Conservation (phyloP, 2,888 invertebrate species). For the Ectemnius lituratus region DNA sequence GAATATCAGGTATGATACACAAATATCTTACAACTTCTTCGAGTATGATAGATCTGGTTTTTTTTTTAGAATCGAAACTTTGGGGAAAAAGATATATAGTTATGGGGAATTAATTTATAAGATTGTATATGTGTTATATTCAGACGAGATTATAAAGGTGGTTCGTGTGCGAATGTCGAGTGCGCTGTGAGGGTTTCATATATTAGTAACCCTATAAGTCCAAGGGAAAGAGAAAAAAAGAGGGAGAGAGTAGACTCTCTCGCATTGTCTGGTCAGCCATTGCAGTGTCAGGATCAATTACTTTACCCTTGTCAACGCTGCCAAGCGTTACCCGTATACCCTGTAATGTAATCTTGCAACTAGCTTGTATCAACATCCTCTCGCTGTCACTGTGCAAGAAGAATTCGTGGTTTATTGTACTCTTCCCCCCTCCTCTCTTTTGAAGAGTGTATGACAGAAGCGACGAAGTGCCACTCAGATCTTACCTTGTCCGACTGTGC, state of each 20-base stretch:
- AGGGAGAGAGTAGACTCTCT: slow-evolving; percentile 8
- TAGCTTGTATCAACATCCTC: slow-evolving; percentile 9
- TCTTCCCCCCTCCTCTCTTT: no score
- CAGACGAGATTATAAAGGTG: no score
- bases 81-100: no score
- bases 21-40: no score
- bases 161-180: neutral
- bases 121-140: no score
- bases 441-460: no score
- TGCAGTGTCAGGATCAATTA: slow-evolving; percentile 48
- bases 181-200: slow-evolving; percentile 7
- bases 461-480: no score
- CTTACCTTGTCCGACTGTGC: no score
- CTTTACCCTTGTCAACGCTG: slow-evolving; percentile 50
- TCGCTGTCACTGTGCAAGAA: neutral
- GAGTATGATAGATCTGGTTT: no score
- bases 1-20: slow-evolving; percentile 68
- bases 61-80: no score
- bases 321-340: slow-evolving; percentile 20
- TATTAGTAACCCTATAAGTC: slow-evolving; percentile 49
- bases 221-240: neutral
- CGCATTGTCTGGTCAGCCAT: slow-evolving; percentile 39
- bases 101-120: no score
- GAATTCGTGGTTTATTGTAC: neutral
- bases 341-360: slow-evolving; percentile 12